phyloP scores from a whole-genome alignment of 2,888 invertebrate species.

The Cyrtodaria siliqua region DNA sequence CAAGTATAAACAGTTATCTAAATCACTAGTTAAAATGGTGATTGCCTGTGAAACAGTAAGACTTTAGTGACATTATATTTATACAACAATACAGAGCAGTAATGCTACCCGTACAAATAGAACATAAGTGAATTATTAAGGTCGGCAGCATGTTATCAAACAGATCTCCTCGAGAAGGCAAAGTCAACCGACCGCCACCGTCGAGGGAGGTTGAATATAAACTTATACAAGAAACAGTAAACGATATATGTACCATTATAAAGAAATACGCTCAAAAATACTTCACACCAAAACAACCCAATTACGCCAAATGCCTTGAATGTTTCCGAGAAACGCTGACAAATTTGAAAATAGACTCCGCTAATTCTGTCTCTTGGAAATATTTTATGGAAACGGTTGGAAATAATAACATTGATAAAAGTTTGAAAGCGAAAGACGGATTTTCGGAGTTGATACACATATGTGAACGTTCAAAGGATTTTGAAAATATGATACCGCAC shows the following conservation, averaged over 20 bases:
- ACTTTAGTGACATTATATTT: too few species aligned
- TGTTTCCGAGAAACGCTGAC: slow-evolving; percentile 61
- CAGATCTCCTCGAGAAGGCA: slow-evolving; percentile 29
- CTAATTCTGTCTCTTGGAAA: slow-evolving; percentile 67
- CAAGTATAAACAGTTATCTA: too few species aligned
- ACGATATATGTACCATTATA: slow-evolving; percentile 68
- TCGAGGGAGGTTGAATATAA: slow-evolving; percentile 73
- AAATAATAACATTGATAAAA: slow-evolving; percentile 51
- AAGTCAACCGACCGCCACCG: slow-evolving; percentile 64
- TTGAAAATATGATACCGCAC: slow-evolving; percentile 69
- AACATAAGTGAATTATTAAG: background rate
- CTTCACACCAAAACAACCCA: slow-evolving; percentile 55
- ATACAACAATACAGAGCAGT: too few species aligned
- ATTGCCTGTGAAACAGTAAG: too few species aligned
- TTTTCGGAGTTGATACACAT: slow-evolving; percentile 64
- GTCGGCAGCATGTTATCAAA: slow-evolving; percentile 15
- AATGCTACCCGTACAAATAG: too few species aligned
- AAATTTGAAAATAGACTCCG: slow-evolving; percentile 58
- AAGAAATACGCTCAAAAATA: slow-evolving; percentile 69
- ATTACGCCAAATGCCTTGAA: slow-evolving; percentile 61
- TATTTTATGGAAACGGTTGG: slow-evolving; percentile 67
- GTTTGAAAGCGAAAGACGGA: slow-evolving; percentile 47
- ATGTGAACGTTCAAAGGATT: slow-evolving; percentile 71
- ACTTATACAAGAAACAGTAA: slow-evolving; percentile 67
- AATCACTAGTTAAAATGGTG: too few species aligned